Evolutionary conservation across 92 coral and sea anemone genomes (phyloP).

Genomic region (Phymanthus crucifer): DNA sequence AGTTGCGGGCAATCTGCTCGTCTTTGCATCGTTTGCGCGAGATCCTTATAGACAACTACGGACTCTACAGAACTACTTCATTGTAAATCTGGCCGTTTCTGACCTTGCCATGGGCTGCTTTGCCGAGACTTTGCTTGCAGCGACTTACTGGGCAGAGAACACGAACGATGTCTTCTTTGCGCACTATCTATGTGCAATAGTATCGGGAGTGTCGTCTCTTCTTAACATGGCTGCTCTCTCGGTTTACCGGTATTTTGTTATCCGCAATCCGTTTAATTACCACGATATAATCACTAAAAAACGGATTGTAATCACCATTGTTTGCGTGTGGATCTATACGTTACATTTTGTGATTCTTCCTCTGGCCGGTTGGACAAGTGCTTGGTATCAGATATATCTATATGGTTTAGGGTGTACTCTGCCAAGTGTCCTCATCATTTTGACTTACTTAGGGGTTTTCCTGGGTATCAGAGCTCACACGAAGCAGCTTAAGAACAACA

Average conservation of each 20-base stretch:
- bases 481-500: slow-evolving; percentile 44
- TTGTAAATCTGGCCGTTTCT: slow-evolving; percentile 66
- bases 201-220: slow-evolving; percentile 65
- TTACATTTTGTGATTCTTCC: slow-evolving; percentile 61
- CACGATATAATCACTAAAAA: slow-evolving; percentile 55
- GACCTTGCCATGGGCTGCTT: slow-evolving; percentile 73
- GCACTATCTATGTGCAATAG: slow-evolving; percentile 64
- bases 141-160: slow-evolving; percentile 57
- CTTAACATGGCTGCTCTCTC: slow-evolving; percentile 75
- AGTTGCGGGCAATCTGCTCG: slow-evolving; percentile 55
- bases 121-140: slow-evolving; percentile 67
- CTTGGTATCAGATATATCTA: slow-evolving; percentile 60
- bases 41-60: slow-evolving; percentile 69
- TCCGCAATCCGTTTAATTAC: slow-evolving; percentile 61
- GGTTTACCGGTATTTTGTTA: slow-evolving; percentile 66
- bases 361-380: slow-evolving; percentile 53
- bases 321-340: slow-evolving; percentile 61
- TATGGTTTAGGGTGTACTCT: slow-evolving; percentile 66
- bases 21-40: slow-evolving; percentile 57
- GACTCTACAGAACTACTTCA: slow-evolving; percentile 68
- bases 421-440: slow-evolving; percentile 55
- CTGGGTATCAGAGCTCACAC: slow-evolving; percentile 65
- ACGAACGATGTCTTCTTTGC: slow-evolving; percentile 52
- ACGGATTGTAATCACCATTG: slow-evolving; percentile 53
- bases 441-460: slow-evolving; percentile 66